Percentiles rank a stretch among this genome's conserved stretches.
phyloP scores from a whole-genome alignment of 2,888 invertebrate species.

The Hirudinaria manillensis region DNA sequence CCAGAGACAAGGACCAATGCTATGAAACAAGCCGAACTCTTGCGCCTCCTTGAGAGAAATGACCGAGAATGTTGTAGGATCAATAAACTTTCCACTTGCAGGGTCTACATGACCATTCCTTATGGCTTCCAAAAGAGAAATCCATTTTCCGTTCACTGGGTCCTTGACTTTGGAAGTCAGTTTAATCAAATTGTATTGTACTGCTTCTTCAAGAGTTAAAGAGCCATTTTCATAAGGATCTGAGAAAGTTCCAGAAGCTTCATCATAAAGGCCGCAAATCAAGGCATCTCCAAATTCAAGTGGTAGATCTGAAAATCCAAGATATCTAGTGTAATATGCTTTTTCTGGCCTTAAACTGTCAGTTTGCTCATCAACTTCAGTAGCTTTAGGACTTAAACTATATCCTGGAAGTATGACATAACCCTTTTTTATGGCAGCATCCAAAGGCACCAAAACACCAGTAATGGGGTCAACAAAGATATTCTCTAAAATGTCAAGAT shows the following conservation, averaged over 20 bases:
- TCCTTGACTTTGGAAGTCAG: constrained; percentile 32
- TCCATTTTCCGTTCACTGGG: constrained; percentile 27
- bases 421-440: constrained; percentile 42
- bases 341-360: not conserved
- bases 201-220: constrained; percentile 34
- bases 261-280: constrained; percentile 67
- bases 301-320: constrained; percentile 23
- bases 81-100: constrained; percentile 55
- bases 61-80: constrained; percentile 63
- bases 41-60: constrained; percentile 76
- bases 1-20: constrained; percentile 33
- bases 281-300: constrained; percentile 32
- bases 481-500: constrained; percentile 40
- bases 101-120: constrained; percentile 72
- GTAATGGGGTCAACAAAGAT: constrained; percentile 41
- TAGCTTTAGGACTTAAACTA: constrained; percentile 35
- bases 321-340: not conserved
- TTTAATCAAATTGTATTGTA: constrained; percentile 32
- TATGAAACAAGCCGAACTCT: constrained; percentile 43
- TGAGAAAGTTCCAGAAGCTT: constrained; percentile 72
- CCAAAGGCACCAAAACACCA: constrained; percentile 43
- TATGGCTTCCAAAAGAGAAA: constrained; percentile 60
- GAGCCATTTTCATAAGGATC: constrained; percentile 36
- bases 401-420: constrained; percentile 39
- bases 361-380: constrained; percentile 33